Evolutionary conservation across 1,140 invertebrate genomes (phyloP), one percentile per base, ranked within the genome.

Genomic region (Laupala kohalensis): DNA sequence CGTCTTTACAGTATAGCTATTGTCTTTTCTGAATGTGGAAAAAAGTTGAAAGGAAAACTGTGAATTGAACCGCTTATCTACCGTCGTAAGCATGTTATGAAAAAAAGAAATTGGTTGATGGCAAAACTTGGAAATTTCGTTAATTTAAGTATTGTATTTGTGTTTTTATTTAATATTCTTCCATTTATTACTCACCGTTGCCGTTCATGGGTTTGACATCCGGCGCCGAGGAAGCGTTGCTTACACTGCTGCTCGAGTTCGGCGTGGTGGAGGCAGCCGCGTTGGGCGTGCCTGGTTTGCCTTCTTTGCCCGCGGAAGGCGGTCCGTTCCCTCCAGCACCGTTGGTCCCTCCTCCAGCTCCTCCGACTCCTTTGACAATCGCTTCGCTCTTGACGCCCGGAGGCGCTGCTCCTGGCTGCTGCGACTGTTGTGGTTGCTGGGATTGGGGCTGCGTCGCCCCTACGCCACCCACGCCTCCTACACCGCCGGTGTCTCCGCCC

Each of bases 151-250:
- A n/a, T n/a, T n/a, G n/a, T n/a, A n/a, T n/a, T n/a, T n/a, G n/a
- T n/a, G n/a, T n/a, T n/a, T n/a, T n/a, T n/a, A n/a, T n/a, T n/a
- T n/a, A n/a, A n/a, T n/a, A n/a, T n/a, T n/a, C n/a, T n/a, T n/a
- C n/a, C n/a, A n/a, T n/a, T n/a, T n/a, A n/a, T 6, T 3, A 70
- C 71, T 69, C 65, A 72, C 74, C 69, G 67, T 74, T 77, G 72
- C 80, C 80, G 72, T 81, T 82, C 67, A 81, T 75, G 27, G 81
- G 80, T 76, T 82, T 83, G 26, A 82, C 77, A 74, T 83, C 81
- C 30, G 9, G 37, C 1, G 9, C 37, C 9, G 37, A 53, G 37
- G 37, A 53, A 19, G 9, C 37, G 37, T 19, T 53, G 37, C 37
- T 53, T 9, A 19, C 37, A 19, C 79, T 78, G 53, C 71, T 73